phyloP scores from a whole-genome alignment of 2,888 invertebrate genomes.

The Cosmorhoe ocellata region DNA sequence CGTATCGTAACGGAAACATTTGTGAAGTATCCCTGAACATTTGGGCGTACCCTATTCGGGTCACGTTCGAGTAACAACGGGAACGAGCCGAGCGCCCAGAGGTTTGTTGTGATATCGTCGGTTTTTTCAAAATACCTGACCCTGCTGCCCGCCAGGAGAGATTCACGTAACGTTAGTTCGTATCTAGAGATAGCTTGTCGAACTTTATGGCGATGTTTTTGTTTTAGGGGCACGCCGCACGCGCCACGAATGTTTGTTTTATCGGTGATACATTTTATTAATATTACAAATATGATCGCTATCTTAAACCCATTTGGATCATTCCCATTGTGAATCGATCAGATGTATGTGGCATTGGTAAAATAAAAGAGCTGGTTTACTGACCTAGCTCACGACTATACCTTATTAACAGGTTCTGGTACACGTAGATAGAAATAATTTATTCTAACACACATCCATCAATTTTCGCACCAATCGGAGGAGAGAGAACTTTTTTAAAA shows the following conservation, averaged over 20 bases:
- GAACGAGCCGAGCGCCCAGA: conserved; percentile 69
- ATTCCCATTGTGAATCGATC: background rate
- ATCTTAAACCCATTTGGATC: background rate
- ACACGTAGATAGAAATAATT: no score
- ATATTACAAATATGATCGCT: conserved; percentile 1
- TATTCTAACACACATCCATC: no score
- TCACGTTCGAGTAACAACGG: conserved; percentile 75
- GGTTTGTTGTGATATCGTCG: conserved; percentile 78
- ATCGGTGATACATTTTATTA: conserved; percentile 12
- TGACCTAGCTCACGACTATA: no score
- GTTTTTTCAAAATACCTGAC: conserved; percentile 77
- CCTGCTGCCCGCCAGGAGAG: conserved; percentile 58
- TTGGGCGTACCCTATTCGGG: conserved; percentile 63
- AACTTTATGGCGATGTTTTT: conserved; percentile 62
- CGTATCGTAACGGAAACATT: conserved; percentile 76
- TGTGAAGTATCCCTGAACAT: conserved; percentile 72
- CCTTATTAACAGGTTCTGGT: no score
- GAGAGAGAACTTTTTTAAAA: no score
- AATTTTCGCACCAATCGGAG: no score
- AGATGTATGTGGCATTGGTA: no score
- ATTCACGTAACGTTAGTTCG: conserved; percentile 64
- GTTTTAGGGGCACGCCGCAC: conserved; percentile 30
- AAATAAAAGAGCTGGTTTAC: no score
- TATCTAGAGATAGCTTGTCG: conserved; percentile 49
- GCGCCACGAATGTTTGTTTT: conserved; percentile 14